Evolutionary conservation across 2,113 vertebrate species (phyloP), one percentile per base, ranked within the genome.

Genomic region (Cynopterus brachyotis): DNA sequence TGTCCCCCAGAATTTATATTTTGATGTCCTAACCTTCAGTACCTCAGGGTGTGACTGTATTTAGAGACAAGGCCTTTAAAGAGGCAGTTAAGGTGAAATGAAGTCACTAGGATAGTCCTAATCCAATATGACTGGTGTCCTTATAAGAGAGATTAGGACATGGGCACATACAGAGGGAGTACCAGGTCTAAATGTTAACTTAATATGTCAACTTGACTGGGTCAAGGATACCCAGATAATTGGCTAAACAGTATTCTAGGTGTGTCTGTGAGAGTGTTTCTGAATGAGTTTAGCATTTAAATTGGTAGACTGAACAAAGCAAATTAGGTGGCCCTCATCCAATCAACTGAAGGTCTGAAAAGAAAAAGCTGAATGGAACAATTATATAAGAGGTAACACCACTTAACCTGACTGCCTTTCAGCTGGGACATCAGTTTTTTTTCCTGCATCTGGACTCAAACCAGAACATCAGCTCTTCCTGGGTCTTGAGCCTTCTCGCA

Each of bases 301-400:
- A 15, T 78, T 22, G 1, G 10, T 55, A 30, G 13, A 28, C 83
- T 40, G 73, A 47, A 15, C 22, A 10, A 24, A 86, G 10, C 75
- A 28, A 60, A 37, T 15, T 26, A 45, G 2, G 37, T 40, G 60
- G 60, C 13, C 24, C 83, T 37, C 12, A 0, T 40, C 53, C 35
- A 45, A 11, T 69, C 81, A 45, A 10, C 3, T 5, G 26, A 78
- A 40, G 70, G 40, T 62, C 69, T 47, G 9, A 22, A 11, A 9
- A 57, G 82, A 50, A 17, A 50, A 50, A 15, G 50, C 50, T 16
- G 50, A 50, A 50, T 50, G 50, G 15, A 62, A 17, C 47, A 28
- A 3, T 62, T 5, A 62, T 3, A 4, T 53, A 0, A 53, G 42
- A 35, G 1, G 17, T 28, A 7, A 7, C 37, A 2, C 1, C 1